Evolutionary conservation across 2,113 vertebrate species (phyloP).

Genomic region (Anoplopoma fimbria): DNA sequence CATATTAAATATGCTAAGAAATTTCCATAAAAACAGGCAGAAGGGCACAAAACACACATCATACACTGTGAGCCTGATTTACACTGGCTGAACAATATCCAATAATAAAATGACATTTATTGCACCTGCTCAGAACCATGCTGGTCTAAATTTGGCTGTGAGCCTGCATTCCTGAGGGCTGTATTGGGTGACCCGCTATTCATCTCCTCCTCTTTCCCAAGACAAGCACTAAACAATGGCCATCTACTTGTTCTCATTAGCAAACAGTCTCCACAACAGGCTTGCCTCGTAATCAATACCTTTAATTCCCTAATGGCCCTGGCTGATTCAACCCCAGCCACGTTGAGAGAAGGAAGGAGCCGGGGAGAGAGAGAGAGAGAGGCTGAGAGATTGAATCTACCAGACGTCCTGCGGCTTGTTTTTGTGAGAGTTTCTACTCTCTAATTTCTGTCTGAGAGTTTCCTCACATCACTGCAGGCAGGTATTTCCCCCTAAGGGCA

Average conservation of each 20-base stretch:
- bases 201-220: slow-evolving; percentile 40
- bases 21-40: not conserved
- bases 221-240: slow-evolving; percentile 61
- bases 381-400: slow-evolving; percentile 50
- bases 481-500: slow-evolving; percentile 66
- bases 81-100: slow-evolving; percentile 11
- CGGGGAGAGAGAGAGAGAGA: not conserved
- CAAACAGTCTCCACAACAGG: slow-evolving; percentile 63
- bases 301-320: slow-evolving; percentile 76
- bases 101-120: slow-evolving; percentile 18
- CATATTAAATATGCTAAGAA: not conserved
- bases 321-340: slow-evolving; percentile 32
- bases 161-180: slow-evolving; percentile 28
- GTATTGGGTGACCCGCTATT: slow-evolving; percentile 39
- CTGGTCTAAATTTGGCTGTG: slow-evolving; percentile 15
- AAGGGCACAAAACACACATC: not conserved
- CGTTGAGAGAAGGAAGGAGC: slow-evolving; percentile 33
- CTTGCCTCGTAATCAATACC: slow-evolving; percentile 72
- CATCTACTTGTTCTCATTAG: slow-evolving; percentile 69
- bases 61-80: not conserved
- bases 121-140: slow-evolving; percentile 4
- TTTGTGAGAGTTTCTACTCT: slow-evolving; percentile 29
- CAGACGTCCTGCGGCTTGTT: slow-evolving; percentile 48
- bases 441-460: slow-evolving; percentile 47
- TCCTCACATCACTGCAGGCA: slow-evolving; percentile 20